Evolutionary conservation across 2,113 vertebrate species (phyloP).

Genomic region (Telmatochromis brichardi): DNA sequence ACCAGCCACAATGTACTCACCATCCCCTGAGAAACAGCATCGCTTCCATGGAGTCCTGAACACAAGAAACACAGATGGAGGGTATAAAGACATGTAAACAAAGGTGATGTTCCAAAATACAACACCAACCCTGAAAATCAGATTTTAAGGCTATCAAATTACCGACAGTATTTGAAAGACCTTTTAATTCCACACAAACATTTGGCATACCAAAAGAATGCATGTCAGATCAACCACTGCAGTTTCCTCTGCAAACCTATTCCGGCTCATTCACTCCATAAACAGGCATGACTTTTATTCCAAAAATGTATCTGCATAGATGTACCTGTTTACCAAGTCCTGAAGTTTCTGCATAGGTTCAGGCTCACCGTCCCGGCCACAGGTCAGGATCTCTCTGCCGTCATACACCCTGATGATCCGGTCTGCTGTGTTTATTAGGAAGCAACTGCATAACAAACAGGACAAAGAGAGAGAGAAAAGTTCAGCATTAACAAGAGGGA

Average conservation of each 20-base stretch:
- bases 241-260: not conserved
- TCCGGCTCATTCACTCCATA: not conserved
- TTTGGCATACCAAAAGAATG: not conserved
- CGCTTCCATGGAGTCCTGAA: slow-evolving; percentile 97
- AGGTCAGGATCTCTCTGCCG: slow-evolving; percentile 94
- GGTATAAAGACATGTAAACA: not conserved
- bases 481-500: not conserved
- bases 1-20: slow-evolving; percentile 95
- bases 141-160: not conserved
- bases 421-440: slow-evolving; percentile 97
- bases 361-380: slow-evolving; percentile 90
- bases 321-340: slow-evolving; percentile 92
- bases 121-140: not conserved
- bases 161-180: not conserved
- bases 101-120: not conserved
- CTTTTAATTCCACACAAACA: not conserved
- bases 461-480: not conserved
- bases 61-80: not conserved
- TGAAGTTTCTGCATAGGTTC: slow-evolving; percentile 98
- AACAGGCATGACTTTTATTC: not conserved
- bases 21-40: slow-evolving; percentile 96
- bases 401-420: slow-evolving; percentile 95
- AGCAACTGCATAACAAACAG: slow-evolving; percentile 76
- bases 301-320: not conserved
- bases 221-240: not conserved